Conservation (phyloP, 2,888 invertebrate species). For the Diarsia rubi region DNA sequence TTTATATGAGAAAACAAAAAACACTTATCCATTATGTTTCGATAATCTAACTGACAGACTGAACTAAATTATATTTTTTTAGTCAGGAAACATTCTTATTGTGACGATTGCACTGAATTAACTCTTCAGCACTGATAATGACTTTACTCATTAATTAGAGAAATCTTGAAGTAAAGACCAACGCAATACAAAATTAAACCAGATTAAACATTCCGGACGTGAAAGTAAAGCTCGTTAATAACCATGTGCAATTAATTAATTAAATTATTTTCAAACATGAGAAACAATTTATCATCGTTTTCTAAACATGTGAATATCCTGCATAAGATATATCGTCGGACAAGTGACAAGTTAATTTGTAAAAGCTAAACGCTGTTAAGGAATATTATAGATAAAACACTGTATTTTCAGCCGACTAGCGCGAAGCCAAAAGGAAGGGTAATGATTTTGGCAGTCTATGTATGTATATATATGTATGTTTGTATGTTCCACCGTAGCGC, state of each 20-base stretch:
- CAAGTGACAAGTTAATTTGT: conserved; percentile 3
- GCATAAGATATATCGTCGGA: conserved; percentile 17
- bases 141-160: neutral
- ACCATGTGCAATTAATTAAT: conserved; percentile 47
- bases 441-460: no score
- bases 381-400: neutral
- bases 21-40: no score
- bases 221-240: conserved; percentile 28
- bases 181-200: neutral
- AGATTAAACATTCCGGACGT: conserved; percentile 17
- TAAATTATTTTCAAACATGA: conserved; percentile 30
- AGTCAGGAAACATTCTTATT: no score
- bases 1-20: no score
- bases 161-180: neutral
- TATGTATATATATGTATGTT: no score
- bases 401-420: no score
- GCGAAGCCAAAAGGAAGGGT: no score
- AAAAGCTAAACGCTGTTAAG: neutral
- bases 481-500: no score
- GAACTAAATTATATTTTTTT: no score
- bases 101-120: neutral
- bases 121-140: neutral
- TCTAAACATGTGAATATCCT: conserved; percentile 53
- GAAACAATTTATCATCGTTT: conserved; percentile 26
- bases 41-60: no score